These are phyloP conservation scores for Galbula dea DNA, from an alignment of 2,113 vertebrate genomes.

Conservation along the genomic window DNA sequence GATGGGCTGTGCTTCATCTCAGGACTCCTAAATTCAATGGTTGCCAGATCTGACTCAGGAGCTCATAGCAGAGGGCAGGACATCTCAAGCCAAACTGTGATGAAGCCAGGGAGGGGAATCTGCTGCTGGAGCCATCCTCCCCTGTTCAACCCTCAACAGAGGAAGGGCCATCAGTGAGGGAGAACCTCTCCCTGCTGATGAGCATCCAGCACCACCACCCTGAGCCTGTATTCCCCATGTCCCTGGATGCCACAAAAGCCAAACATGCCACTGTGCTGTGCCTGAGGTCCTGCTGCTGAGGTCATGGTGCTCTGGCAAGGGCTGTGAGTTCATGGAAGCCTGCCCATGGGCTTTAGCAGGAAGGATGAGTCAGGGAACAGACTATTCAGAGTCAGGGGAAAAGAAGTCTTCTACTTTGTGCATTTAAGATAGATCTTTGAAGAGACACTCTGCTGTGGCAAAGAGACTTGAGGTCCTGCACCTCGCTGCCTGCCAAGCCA, in stretches of 20 bases:
- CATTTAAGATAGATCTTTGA: not conserved
- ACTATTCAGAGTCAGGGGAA: not conserved
- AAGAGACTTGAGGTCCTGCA: not conserved
- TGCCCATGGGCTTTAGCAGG: not conserved
- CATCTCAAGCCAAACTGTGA: not conserved
- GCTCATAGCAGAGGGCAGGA: not conserved
- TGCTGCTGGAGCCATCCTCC: not conserved
- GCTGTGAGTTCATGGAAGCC: fast-evolving
- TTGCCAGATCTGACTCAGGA: not conserved
- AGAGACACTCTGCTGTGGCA: not conserved
- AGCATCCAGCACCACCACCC: not conserved
- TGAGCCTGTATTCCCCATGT: fast-evolving
- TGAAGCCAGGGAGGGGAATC: not conserved
- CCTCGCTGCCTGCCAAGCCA: not conserved
- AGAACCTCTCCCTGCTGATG: not conserved
- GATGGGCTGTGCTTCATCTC: not conserved
- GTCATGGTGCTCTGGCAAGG: not conserved
- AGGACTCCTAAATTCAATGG: not conserved
- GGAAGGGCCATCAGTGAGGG: fast-evolving
- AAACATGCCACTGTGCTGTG: fast-evolving
- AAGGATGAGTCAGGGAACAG: not conserved
- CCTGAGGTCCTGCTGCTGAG: not conserved
- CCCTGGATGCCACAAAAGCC: not conserved
- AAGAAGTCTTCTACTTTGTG: not conserved
- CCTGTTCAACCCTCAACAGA: not conserved